Evolutionary conservation across 2,113 vertebrate genomes (phyloP).

Genomic region (Baryphthengus martii): DNA sequence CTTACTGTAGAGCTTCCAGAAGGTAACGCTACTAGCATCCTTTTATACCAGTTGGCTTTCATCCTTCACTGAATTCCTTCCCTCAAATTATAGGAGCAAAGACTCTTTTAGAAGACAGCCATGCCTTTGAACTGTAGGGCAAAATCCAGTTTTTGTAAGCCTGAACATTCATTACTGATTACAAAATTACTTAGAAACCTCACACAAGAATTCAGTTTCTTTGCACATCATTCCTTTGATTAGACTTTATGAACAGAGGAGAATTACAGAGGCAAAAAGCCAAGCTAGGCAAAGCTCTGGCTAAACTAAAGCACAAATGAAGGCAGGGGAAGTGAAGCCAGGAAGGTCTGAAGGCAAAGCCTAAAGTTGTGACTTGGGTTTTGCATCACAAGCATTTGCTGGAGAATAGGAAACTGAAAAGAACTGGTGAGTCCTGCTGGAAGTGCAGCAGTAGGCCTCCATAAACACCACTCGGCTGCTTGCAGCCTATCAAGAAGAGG

Average conservation of each 20-base stretch:
- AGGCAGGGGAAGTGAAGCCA: neutral
- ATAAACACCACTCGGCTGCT: neutral
- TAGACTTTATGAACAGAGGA: neutral
- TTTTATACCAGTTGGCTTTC: neutral
- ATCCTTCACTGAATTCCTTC: neutral
- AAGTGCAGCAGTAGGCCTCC: neutral
- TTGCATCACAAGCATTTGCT: neutral
- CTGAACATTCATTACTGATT: neutral
- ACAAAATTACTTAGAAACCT: neutral
- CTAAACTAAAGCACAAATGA: neutral
- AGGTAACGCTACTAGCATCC: neutral
- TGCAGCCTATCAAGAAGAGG: neutral
- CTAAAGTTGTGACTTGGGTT: rapidly evolving
- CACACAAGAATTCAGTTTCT: neutral
- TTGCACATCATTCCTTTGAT: neutral
- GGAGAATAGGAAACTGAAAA: neutral
- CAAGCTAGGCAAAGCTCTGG: neutral
- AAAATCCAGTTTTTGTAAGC: neutral
- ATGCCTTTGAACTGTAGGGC: neutral
- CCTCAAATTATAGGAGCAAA: neutral
- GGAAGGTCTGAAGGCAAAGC: neutral
- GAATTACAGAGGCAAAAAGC: neutral
- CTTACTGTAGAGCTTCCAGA: neutral
- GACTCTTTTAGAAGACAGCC: neutral
- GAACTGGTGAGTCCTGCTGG: neutral